Percentiles rank a stretch among this genome's conserved stretches.
Evolutionary conservation across 2,113 vertebrate species (phyloP).

Genomic region (Lethenteron reissneri): DNA sequence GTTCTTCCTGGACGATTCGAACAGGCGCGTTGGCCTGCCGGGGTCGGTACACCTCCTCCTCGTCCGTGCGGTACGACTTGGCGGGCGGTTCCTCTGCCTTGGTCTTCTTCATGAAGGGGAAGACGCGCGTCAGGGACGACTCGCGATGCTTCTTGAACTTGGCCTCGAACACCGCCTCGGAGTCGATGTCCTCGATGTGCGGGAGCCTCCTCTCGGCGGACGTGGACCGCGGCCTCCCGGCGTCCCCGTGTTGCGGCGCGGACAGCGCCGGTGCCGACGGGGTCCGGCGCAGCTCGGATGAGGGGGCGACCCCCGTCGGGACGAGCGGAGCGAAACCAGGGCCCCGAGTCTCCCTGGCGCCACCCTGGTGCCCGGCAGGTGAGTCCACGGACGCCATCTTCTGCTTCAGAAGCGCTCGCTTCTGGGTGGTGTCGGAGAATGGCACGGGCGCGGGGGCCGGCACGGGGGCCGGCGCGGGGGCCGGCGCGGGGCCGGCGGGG

Average conservation of each 20-base stretch:
- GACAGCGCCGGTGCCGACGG: too few relatives aligned
- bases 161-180: slow-evolving; percentile 77
- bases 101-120: slow-evolving; percentile 51
- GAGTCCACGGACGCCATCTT: too few relatives aligned
- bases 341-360: neutral
- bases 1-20: slow-evolving; percentile 27
- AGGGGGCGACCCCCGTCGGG: neutral
- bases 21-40: slow-evolving; percentile 51
- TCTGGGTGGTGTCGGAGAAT: too few relatives aligned
- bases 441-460: too few relatives aligned
- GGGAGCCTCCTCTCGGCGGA: slow-evolving; percentile 7
- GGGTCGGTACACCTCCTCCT: slow-evolving; percentile 73
- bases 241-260: too few relatives aligned
- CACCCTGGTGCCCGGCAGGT: too few relatives aligned
- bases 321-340: neutral
- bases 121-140: slow-evolving; percentile 50
- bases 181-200: slow-evolving; percentile 49
- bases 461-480: too few relatives aligned
- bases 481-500: too few relatives aligned
- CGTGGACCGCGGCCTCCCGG: too few relatives aligned
- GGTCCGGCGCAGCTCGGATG: too few relatives aligned
- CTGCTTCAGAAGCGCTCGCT: too few relatives aligned
- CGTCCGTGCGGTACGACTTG: slow-evolving; percentile 10
- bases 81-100: slow-evolving; percentile 38
- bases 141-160: slow-evolving; percentile 66